Conservation (phyloP, 1,140 invertebrate species). For the Papilio aristodemus region DNA sequence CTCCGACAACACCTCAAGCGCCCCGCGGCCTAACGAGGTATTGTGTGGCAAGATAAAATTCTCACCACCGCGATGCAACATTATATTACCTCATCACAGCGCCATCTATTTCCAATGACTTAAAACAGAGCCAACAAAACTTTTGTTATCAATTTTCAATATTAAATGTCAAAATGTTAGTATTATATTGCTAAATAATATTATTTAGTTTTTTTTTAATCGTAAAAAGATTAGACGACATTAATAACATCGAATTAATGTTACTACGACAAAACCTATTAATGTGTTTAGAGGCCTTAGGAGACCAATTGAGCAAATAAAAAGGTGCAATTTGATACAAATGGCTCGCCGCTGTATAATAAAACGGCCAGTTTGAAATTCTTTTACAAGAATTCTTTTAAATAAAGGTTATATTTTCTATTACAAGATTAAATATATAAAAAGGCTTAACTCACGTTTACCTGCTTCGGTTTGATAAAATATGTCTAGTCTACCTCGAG, state of each 20-base stretch:
- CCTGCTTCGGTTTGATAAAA: too few species aligned
- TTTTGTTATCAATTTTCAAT: too few species aligned
- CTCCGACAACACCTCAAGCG: too few species aligned
- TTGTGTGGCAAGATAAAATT: too few species aligned
- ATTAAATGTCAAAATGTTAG: too few species aligned
- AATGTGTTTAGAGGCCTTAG: background rate
- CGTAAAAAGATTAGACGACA: background rate
- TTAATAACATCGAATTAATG: background rate
- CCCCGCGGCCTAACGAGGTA: too few species aligned
- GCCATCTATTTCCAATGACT: too few species aligned
- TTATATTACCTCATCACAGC: too few species aligned
- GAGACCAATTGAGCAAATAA: slow-evolving; percentile 2
- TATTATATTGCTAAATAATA: background rate
- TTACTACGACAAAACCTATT: background rate
- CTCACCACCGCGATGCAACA: too few species aligned
- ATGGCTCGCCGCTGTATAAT: background rate
- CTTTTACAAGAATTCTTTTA: background rate
- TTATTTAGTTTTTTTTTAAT: background rate
- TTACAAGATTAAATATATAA: background rate
- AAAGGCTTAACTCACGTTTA: too few species aligned
- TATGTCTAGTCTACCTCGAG: too few species aligned
- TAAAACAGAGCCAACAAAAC: too few species aligned
- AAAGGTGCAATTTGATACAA: slow-evolving; percentile 1
- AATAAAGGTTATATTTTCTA: background rate
- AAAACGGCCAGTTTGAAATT: background rate